Percentiles rank a stretch among this genome's conserved stretches.
These are phyloP conservation scores for Digitonthophagus gazella DNA, from an alignment of 2,888 invertebrate genomes.

Conservation along the genomic window DNA sequence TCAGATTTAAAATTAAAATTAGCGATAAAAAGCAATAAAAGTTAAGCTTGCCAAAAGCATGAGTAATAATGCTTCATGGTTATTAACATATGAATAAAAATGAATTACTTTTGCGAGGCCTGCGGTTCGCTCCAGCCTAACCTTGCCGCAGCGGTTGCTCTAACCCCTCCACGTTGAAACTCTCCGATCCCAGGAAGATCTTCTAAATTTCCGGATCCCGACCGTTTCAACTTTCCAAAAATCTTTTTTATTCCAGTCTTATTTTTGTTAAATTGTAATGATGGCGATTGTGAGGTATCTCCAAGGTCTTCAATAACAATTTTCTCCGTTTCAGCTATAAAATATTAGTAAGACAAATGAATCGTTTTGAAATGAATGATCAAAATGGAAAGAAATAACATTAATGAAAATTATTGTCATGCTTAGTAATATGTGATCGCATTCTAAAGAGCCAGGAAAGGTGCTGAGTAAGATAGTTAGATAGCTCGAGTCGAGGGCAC, in stretches of 20 bases:
- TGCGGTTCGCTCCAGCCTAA: slow-evolving; percentile 60
- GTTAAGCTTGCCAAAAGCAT: background rate
- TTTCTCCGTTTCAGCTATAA: slow-evolving; percentile 63
- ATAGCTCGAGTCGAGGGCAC: slow-evolving; percentile 36
- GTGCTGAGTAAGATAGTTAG: slow-evolving; percentile 24
- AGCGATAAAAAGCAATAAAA: background rate
- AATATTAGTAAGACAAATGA: background rate
- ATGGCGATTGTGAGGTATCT: slow-evolving; percentile 51
- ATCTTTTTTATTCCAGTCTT: slow-evolving; percentile 63
- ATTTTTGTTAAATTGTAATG: slow-evolving; percentile 54
- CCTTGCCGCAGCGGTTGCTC: slow-evolving; percentile 72
- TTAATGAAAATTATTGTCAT: background rate
- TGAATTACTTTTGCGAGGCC: slow-evolving; percentile 42
- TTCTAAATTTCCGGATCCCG: slow-evolving; percentile 69
- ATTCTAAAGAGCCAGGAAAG: background rate
- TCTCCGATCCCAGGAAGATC: slow-evolving; percentile 60
- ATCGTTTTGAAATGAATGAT: too few species aligned
- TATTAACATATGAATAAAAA: slow-evolving; percentile 4
- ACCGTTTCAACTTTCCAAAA: slow-evolving; percentile 67
- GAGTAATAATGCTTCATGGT: too few species aligned
- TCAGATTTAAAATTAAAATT: slow-evolving; percentile 6
- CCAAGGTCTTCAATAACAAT: slow-evolving; percentile 52
- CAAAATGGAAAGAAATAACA: too few species aligned
- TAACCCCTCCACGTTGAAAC: slow-evolving; percentile 68
- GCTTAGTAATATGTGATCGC: background rate